Evolutionary conservation across 2,888 invertebrate genomes (phyloP), one percentile per base, ranked within the genome.

Genomic region (Seira ritae): DNA sequence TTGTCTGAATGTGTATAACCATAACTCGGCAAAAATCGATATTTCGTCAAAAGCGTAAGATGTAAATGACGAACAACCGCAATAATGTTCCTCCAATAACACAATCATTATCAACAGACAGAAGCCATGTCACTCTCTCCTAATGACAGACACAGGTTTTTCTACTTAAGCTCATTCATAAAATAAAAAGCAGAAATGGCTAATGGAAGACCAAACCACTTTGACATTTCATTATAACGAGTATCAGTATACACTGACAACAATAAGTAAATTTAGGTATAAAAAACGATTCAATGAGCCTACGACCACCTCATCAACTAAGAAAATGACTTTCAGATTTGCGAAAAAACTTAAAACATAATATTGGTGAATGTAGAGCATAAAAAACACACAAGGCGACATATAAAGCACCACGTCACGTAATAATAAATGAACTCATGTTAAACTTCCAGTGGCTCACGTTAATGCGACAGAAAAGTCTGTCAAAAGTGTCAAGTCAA

Each of bases 401-500:
- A 60, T 60, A 60, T 60, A 60, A n/a, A 15, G 60, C 60, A 60
- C n/a, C 17, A n/a, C 17, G n/a, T n/a, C n/a, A n/a, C n/a, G n/a
- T n/a, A n/a, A 17, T 60, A 60, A 60, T 17, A 60, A 60, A 60
- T n/a, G 60, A n/a, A 12, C 42, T 42, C 42, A 42, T 12, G 6
- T 8, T 12, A 42, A 42, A 12, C 60, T 60, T 31, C 23, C 68
- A 23, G 23, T 66, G 75, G 22, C 60, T 60, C n/a, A 3, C 12
- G 42, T 74, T 50, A 42, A 2, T 70, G 73, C 62, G 22, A 46
- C 62, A 83, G 77, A 68, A 69, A 62, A 60, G n/a, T 77, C 68
- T 73, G 77, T 83, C 82, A 83, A 83, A 77, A 78, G 46, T 78
- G 82, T 83, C 82, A 83, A 77, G 72, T 82, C 82, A 82, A 78